Conservation (phyloP, 2,888 invertebrate genomes). For the Megamerina dolium region DNA sequence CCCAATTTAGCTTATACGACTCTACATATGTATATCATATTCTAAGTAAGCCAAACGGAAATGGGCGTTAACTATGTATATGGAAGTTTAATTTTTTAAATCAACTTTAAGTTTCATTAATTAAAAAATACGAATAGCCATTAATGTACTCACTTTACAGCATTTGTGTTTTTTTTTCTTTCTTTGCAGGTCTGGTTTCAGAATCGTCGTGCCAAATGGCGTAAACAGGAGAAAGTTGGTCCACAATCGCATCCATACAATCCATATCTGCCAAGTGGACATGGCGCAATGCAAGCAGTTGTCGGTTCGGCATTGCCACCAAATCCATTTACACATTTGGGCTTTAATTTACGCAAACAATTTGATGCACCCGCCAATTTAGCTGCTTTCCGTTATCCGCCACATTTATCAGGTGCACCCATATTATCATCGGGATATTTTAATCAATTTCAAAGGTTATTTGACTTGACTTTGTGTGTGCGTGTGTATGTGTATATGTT, state of each 20-base stretch:
- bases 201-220: conserved; percentile 87
- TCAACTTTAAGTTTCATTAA: conserved; percentile 27
- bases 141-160: conserved; percentile 1
- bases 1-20: no score
- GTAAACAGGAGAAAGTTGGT: conserved; percentile 88
- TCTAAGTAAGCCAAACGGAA: no score
- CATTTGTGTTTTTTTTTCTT: conserved; percentile 3
- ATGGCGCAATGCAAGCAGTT: conserved; percentile 60
- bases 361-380: conserved; percentile 62
- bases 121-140: no score
- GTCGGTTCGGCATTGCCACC: conserved; percentile 70
- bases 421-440: conserved; percentile 57
- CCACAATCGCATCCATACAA: conserved; percentile 87
- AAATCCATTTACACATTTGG: conserved; percentile 73
- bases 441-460: conserved; percentile 52
- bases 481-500: no score
- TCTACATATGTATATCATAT: no score
- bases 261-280: conserved; percentile 68
- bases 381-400: conserved; percentile 68
- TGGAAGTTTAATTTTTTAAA: conserved; percentile 27
- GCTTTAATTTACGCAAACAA: conserved; percentile 69
- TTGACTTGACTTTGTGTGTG: neutral
- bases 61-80: conserved; percentile 23
- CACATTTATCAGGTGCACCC: conserved; percentile 53
- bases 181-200: conserved; percentile 82